Conservation (phyloP, 2,797 vertebrate species). For the Aeoliscus strigatus region DNA sequence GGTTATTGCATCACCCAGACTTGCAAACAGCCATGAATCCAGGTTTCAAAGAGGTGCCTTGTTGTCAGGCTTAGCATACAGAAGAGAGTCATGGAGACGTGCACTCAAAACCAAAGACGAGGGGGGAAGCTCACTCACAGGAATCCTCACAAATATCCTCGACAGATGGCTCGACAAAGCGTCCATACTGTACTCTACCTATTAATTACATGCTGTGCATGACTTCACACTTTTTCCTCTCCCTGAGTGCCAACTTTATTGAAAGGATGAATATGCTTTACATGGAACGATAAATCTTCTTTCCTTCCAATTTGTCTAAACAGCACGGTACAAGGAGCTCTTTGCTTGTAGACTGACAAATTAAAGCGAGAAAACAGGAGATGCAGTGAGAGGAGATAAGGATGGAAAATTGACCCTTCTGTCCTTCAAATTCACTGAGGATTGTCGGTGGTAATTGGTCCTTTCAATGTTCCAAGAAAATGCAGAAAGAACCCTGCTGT, state of each 20-base stretch:
- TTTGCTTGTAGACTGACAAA: constrained; percentile 51
- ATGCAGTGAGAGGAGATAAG: constrained; percentile 43
- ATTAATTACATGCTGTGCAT: constrained; percentile 47
- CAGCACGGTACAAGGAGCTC: constrained; percentile 47
- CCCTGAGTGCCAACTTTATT: constrained; percentile 45
- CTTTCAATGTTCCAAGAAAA: constrained; percentile 45
- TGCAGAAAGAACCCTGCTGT: constrained; percentile 33
- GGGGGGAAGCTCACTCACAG: constrained; percentile 16
- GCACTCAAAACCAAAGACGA: constrained; percentile 32
- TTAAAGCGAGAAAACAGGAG: constrained; percentile 38
- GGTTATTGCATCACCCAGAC: constrained; percentile 43
- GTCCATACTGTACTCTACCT: constrained; percentile 31
- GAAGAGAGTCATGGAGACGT: constrained; percentile 27
- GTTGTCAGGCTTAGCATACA: constrained; percentile 22
- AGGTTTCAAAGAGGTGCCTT: constrained; percentile 26
- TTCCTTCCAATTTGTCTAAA: constrained; percentile 59
- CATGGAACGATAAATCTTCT: constrained; percentile 50
- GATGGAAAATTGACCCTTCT: constrained; percentile 47
- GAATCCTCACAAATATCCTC: constrained; percentile 33
- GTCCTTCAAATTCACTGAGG: constrained; percentile 49
- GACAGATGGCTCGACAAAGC: constrained; percentile 38
- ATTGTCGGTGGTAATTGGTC: constrained; percentile 55
- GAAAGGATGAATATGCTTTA: constrained; percentile 59
- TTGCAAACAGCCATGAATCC: constrained; percentile 27
- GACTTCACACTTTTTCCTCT: constrained; percentile 39